Percentiles rank a stretch among this genome's conserved stretches.
Conservation (phyloP, 2,113 vertebrate species). For the Mohoua ochrocephala region DNA sequence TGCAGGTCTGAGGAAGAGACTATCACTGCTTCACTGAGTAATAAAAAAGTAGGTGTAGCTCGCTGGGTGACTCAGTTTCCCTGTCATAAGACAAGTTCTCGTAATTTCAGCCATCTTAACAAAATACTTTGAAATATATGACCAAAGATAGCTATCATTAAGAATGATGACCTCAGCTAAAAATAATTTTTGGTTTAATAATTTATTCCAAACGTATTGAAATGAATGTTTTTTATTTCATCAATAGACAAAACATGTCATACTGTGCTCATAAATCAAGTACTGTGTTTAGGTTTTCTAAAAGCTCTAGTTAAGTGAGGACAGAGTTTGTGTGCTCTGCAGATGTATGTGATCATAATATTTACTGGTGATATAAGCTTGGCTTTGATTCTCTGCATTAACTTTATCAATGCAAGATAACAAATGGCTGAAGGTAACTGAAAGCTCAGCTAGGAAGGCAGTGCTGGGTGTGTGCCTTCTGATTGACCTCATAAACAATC, state of each 20-base stretch:
- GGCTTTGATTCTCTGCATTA: conserved; percentile 65
- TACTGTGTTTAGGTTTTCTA: conserved; percentile 53
- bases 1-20: neutral
- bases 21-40: neutral
- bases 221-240: conserved; percentile 17
- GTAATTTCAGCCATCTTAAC: neutral
- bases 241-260: conserved; percentile 32
- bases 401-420: conserved; percentile 61
- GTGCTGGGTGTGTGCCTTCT: neutral
- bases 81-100: neutral
- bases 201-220: neutral
- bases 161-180: conserved; percentile 4
- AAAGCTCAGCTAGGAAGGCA: neutral
- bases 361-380: conserved; percentile 60
- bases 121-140: neutral
- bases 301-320: conserved; percentile 41
- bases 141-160: neutral
- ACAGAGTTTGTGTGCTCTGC: conserved; percentile 35
- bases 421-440: neutral
- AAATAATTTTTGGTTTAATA: neutral
- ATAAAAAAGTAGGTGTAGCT: neutral
- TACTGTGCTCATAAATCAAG: conserved; percentile 45
- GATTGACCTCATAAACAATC: conserved; percentile 40
- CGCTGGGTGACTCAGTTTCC: neutral
- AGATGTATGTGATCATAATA: conserved; percentile 63